Evolutionary conservation across 2,797 vertebrate species (phyloP).

Genomic region (Acestrorhynchus altus): DNA sequence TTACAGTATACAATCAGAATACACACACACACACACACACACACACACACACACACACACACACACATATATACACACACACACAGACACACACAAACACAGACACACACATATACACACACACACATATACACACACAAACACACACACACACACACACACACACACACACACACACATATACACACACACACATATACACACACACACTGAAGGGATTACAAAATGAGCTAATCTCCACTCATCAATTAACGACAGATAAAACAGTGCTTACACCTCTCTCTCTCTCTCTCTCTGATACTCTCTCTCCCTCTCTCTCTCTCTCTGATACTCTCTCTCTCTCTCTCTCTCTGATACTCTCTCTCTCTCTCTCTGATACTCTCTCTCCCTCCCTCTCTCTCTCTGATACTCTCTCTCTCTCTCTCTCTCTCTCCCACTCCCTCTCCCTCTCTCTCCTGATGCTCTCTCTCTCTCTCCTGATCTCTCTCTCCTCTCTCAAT

Average conservation of each 20-base stretch:
- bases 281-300: too few species aligned
- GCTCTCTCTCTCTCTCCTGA: not conserved
- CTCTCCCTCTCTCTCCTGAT: conserved; percentile 46
- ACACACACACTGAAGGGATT: not conserved
- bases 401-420: conserved; percentile 44
- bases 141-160: conserved; percentile 21
- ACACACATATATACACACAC: conserved; percentile 28
- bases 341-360: conserved; percentile 5
- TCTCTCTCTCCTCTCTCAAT: conserved; percentile 46
- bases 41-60: not conserved
- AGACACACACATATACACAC: not conserved
- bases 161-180: conserved; percentile 19
- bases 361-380: too few species aligned
- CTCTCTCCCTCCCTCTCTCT: conserved; percentile 37
- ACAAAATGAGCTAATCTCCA: conserved; percentile 17
- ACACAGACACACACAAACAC: not conserved
- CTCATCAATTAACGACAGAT: conserved; percentile 34
- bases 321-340: conserved; percentile 42
- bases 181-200: conserved; percentile 4
- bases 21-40: conserved; percentile 5
- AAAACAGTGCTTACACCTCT: conserved; percentile 25
- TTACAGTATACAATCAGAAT: too few species aligned
- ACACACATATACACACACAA: conserved; percentile 21
- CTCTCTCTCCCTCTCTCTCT: conserved; percentile 11
- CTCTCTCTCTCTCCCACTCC: conserved; percentile 5